A percentile compares a stretch with the other conserved stretches of the same genome.
Conservation (phyloP, 2,113 vertebrate genomes). For the Poeciliopsis retropinna region DNA sequence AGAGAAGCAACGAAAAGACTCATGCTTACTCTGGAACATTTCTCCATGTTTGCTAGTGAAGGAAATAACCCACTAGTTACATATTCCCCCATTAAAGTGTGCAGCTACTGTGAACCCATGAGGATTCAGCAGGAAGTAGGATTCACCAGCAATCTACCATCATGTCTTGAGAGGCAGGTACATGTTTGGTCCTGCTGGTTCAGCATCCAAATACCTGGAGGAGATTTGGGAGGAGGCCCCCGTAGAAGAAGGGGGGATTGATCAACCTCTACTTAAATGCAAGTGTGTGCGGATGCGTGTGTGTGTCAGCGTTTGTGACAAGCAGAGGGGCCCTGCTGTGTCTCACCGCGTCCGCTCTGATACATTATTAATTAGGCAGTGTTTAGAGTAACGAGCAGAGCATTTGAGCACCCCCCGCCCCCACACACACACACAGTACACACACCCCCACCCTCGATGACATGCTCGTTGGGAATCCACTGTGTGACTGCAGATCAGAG, state of each 20-base stretch:
- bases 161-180: constrained; percentile 32
- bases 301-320: constrained; percentile 60
- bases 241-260: constrained; percentile 41
- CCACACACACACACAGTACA: too few species aligned
- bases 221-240: constrained; percentile 46
- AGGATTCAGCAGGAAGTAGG: constrained; percentile 28
- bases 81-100: constrained; percentile 12
- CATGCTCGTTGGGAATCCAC: constrained; percentile 69
- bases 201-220: constrained; percentile 56
- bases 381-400: constrained; percentile 80
- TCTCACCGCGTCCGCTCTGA: constrained; percentile 73
- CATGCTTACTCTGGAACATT: background rate
- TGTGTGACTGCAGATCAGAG: constrained; percentile 73
- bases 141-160: constrained; percentile 43
- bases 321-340: constrained; percentile 66
- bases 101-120: constrained; percentile 10
- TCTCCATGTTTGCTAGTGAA: constrained; percentile 34
- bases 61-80: constrained; percentile 25
- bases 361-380: constrained; percentile 82
- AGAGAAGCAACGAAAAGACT: background rate
- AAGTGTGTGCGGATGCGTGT: constrained; percentile 40
- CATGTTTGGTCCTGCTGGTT: constrained; percentile 37
- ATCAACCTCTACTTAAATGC: constrained; percentile 50
- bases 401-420: constrained; percentile 64
- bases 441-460: constrained; percentile 56